Evolutionary conservation across 2,113 vertebrate genomes (phyloP).

Genomic region (Esox niger): DNA sequence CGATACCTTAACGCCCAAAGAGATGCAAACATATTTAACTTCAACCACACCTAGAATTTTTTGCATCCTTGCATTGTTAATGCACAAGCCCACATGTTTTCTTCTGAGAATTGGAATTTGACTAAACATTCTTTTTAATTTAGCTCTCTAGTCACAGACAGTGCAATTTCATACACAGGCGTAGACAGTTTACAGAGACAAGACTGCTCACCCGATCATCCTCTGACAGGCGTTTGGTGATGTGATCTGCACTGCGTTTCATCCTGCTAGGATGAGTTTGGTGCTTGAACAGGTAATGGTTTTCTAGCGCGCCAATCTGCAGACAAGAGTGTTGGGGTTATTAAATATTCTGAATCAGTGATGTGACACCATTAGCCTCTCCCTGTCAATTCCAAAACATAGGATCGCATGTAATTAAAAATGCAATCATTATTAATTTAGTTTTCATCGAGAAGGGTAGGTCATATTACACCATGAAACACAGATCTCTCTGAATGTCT

Average conservation of each 20-base stretch:
- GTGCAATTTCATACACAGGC: neutral
- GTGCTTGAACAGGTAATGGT: constrained; percentile 92
- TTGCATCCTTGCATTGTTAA: constrained; percentile 9
- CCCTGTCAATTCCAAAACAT: neutral
- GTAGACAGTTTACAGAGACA: neutral
- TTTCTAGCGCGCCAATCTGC: constrained; percentile 92
- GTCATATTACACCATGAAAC: no score
- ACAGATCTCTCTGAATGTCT: no score
- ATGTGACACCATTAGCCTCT: neutral
- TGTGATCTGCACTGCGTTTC: constrained; percentile 83
- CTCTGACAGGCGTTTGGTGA: constrained; percentile 90
- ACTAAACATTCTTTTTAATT: no score
- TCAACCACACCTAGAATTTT: neutral
- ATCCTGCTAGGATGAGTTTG: constrained; percentile 83
- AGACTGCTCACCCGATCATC: constrained; percentile 81
- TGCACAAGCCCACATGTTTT: neutral
- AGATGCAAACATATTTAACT: neutral
- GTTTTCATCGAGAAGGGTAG: no score
- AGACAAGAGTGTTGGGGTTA: constrained; percentile 25
- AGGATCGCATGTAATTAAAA: no score
- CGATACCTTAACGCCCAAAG: constrained; percentile 74
- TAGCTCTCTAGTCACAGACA: no score
- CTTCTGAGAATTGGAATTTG: no score
- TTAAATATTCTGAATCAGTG: constrained; percentile 27
- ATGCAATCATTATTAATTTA: no score